A percentile compares a stretch with the other conserved stretches of the same genome.
Conservation (phyloP, 2,797 vertebrate genomes). For the Poecile montanus region DNA sequence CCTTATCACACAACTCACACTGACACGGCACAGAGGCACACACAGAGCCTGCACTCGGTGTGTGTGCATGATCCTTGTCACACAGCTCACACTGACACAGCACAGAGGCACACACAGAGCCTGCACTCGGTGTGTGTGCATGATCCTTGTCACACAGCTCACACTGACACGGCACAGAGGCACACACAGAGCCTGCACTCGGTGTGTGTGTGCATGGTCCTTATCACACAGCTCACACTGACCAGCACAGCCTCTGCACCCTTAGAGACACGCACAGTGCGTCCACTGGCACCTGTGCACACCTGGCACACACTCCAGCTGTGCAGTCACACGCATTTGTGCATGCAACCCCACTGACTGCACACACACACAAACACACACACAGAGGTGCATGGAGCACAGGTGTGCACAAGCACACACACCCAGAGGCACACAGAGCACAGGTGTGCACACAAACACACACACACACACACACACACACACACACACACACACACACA, state of each 20-base stretch:
- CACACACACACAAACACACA: accelerated
- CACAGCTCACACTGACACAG: background rate
- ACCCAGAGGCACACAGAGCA: too few species aligned
- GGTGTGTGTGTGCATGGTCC: background rate
- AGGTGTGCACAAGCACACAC: background rate
- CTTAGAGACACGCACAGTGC: accelerated
- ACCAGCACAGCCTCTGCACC: accelerated
- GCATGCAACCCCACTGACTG: background rate
- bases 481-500: background rate
- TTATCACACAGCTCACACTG: background rate
- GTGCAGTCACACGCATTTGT: accelerated
- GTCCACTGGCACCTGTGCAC: background rate
- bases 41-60: background rate
- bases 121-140: background rate
- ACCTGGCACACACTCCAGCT: accelerated
- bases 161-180: background rate
- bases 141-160: background rate
- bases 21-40: background rate
- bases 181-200: background rate
- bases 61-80: background rate
- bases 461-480: too few species aligned
- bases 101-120: background rate
- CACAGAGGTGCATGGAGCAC: accelerated
- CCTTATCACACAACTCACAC: background rate
- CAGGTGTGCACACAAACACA: background rate